Conservation (phyloP, 1,140 invertebrate species). For the Zaprionus gabonicus region DNA sequence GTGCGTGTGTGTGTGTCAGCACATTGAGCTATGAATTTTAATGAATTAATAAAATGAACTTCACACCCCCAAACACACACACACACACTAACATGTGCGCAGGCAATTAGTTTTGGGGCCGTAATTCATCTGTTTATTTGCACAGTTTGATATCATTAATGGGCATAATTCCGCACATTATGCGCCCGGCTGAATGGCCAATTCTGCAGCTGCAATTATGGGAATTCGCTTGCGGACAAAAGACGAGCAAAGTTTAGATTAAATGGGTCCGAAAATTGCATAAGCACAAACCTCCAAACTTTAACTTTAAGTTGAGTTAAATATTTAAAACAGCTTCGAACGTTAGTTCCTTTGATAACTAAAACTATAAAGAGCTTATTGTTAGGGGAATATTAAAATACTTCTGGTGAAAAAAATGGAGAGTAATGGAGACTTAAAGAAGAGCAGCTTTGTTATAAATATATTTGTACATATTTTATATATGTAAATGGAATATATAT, state of each 20-base stretch:
- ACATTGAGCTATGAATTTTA: conserved; percentile 77
- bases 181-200: conserved; percentile 10
- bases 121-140: conserved; percentile 76
- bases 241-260: conserved; percentile 13
- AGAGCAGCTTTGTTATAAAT: too few relatives aligned
- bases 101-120: conserved; percentile 51
- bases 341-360: not conserved
- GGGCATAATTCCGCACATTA: conserved; percentile 61
- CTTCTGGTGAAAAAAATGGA: too few relatives aligned
- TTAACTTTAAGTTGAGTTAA: not conserved
- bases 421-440: too few relatives aligned
- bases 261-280: conserved; percentile 5
- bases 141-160: conserved; percentile 79
- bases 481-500: too few relatives aligned
- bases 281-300: not conserved
- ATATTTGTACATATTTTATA: too few relatives aligned
- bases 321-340: not conserved
- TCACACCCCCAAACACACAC: conserved; percentile 43
- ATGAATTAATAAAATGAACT: conserved; percentile 79
- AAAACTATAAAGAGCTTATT: not conserved
- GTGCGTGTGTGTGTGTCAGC: conserved; percentile 23
- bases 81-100: conserved; percentile 4
- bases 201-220: conserved; percentile 19
- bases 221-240: conserved; percentile 8
- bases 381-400: too few relatives aligned